A percentile compares a stretch with the other conserved stretches of the same genome.
phyloP scores from a whole-genome alignment of 2,797 vertebrate genomes.

The Catostomus latipinnis region DNA sequence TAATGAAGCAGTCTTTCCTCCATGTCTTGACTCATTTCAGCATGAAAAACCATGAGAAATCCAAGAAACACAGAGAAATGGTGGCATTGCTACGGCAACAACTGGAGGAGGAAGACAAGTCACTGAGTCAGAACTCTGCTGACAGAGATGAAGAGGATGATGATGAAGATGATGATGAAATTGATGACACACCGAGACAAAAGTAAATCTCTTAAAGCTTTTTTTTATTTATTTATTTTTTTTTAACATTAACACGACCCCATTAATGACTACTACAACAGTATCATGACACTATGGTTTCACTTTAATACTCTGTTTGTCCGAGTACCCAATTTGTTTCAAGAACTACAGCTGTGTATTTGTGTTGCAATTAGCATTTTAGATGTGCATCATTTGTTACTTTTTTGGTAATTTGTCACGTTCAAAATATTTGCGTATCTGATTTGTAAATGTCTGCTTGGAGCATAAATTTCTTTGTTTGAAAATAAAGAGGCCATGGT shows the following conservation, averaged over 20 bases:
- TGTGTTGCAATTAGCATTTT: background rate
- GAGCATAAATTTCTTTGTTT: background rate
- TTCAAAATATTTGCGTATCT: background rate
- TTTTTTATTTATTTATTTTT: background rate
- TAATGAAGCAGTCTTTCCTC: background rate
- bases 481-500: background rate
- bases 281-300: background rate
- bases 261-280: background rate
- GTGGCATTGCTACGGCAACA: conserved; percentile 89
- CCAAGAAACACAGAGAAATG: conserved; percentile 96
- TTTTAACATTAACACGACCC: background rate
- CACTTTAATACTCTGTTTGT: background rate
- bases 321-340: background rate
- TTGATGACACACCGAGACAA: conserved; percentile 75
- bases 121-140: conserved; percentile 66
- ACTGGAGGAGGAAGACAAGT: conserved; percentile 86
- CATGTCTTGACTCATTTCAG: conserved; percentile 67
- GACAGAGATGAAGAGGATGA: conserved; percentile 72
- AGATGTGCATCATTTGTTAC: background rate
- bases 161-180: conserved; percentile 60
- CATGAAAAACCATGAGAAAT: conserved; percentile 93
- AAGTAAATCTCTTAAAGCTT: conserved; percentile 75
- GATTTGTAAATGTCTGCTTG: background rate
- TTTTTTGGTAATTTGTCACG: background rate
- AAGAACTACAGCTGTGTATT: background rate